Conservation (phyloP, 1,140 invertebrate genomes). For the Heliconius himera region DNA sequence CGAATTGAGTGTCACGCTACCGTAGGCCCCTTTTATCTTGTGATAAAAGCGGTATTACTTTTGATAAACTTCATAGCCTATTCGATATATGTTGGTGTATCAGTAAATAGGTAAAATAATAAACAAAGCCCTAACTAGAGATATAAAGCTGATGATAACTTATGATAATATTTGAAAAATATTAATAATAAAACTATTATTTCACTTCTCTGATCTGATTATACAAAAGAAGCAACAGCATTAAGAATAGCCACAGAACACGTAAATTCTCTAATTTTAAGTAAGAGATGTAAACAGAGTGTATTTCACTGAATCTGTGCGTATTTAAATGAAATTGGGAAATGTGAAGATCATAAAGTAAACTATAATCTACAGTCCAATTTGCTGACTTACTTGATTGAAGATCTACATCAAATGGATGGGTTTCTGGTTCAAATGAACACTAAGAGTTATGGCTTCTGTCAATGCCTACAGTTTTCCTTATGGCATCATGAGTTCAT, state of each 20-base stretch:
- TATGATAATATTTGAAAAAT: background rate
- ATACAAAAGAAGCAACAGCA: too few species aligned
- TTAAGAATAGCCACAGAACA: too few species aligned
- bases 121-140: background rate
- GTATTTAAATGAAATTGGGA: background rate
- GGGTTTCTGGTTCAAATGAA: background rate
- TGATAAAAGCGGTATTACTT: conserved; percentile 1
- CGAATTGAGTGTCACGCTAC: background rate
- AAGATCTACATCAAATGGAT: background rate
- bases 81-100: background rate
- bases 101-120: background rate
- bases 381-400: background rate
- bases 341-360: background rate
- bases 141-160: background rate
- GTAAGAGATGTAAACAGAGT: too few species aligned
- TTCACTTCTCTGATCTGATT: too few species aligned
- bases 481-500: background rate
- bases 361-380: background rate
- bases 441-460: background rate
- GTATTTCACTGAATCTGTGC: background rate
- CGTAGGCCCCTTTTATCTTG: conserved; percentile 6
- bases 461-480: background rate
- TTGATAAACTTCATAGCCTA: conserved; percentile 1
- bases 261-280: too few species aligned
- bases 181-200: too few species aligned